Conservation (phyloP, 2,797 vertebrate genomes). For the Echiichthys vipera region DNA sequence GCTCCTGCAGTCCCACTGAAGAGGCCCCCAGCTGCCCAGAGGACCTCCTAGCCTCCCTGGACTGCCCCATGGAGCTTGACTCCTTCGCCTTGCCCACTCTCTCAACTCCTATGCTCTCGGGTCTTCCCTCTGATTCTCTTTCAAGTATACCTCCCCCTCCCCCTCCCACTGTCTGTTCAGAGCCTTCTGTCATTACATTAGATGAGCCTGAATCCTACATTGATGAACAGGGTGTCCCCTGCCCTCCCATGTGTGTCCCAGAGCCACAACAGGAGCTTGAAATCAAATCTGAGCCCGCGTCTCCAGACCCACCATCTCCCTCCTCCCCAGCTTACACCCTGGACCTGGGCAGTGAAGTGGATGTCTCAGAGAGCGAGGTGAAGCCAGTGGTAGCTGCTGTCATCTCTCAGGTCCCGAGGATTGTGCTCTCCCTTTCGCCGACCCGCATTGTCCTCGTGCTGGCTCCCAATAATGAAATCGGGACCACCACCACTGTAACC, state of each 20-base stretch:
- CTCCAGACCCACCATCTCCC: constrained; percentile 63
- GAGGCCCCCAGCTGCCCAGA: constrained; percentile 88
- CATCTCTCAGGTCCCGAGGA: constrained; percentile 61
- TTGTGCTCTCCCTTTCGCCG: constrained; percentile 79
- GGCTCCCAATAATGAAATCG: constrained; percentile 73
- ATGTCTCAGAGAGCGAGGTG: constrained; percentile 80
- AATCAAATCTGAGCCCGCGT: constrained; percentile 82
- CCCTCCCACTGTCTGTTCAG: constrained; percentile 10
- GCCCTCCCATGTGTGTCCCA: constrained; percentile 73
- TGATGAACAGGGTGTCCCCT: constrained; percentile 57
- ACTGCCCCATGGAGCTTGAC: constrained; percentile 88
- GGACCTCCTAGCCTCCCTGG: constrained; percentile 90
- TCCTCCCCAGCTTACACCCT: constrained; percentile 77
- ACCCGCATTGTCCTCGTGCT: constrained; percentile 80
- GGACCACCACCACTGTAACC: constrained; percentile 33
- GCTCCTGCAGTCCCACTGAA: constrained; percentile 84
- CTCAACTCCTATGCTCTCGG: constrained; percentile 21
- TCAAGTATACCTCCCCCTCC: not conserved
- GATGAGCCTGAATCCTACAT: constrained; percentile 33
- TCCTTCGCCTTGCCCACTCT: constrained; percentile 59
- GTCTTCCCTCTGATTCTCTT: constrained; percentile 35
- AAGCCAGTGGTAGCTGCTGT: constrained; percentile 48
- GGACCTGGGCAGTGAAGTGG: constrained; percentile 93
- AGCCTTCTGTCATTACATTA: constrained; percentile 17
- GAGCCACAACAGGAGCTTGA: constrained; percentile 83